These are phyloP conservation scores for Anniella stebbinsi DNA, from an alignment of 2,797 vertebrate species.

Conservation along the genomic window DNA sequence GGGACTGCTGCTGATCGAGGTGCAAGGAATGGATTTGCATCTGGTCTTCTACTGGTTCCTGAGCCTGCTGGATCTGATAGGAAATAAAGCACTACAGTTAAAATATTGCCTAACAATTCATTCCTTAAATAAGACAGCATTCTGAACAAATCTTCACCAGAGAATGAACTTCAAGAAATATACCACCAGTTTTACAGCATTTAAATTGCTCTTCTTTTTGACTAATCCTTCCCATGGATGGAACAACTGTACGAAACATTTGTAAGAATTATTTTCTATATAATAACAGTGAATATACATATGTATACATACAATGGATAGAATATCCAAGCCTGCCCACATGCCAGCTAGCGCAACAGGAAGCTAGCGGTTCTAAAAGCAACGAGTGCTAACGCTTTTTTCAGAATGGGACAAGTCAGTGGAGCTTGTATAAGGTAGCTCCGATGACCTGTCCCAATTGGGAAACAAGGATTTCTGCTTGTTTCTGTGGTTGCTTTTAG, in stretches of 20 bases:
- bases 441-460: no score
- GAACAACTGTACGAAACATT: background rate
- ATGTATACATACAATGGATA: no score
- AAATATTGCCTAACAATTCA: background rate
- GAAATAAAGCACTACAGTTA: background rate
- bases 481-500: no score
- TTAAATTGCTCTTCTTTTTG: background rate
- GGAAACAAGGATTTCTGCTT: no score
- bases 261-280: background rate
- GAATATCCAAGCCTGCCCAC: no score
- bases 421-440: no score
- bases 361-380: no score
- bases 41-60: constrained; percentile 79
- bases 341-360: no score
- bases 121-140: constrained; percentile 22
- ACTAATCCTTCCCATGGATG: background rate
- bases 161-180: background rate
- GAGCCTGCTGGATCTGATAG: constrained; percentile 74
- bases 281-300: background rate
- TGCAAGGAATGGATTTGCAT: constrained; percentile 91
- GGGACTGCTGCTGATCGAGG: constrained; percentile 95
- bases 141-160: background rate
- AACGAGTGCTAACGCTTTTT: no score
- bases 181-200: background rate
- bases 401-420: no score